Evolutionary conservation across 1,140 invertebrate genomes (phyloP).

Genomic region (Schlechtendalia chinensis): DNA sequence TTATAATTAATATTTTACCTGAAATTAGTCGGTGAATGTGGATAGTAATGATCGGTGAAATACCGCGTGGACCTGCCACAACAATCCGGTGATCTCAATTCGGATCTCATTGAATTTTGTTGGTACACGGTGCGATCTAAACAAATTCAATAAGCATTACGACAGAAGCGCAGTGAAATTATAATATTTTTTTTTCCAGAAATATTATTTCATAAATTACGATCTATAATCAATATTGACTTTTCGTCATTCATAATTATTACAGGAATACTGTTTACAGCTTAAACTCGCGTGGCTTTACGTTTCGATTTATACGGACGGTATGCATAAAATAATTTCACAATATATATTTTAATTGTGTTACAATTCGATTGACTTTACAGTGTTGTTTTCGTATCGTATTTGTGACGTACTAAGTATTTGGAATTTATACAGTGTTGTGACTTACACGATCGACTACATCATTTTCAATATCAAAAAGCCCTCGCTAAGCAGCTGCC

Average conservation of each 20-base stretch:
- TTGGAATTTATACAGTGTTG: not conserved
- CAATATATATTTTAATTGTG: not conserved
- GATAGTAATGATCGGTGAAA: constrained; percentile 36
- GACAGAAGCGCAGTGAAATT: too few species aligned
- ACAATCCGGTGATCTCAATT: constrained; percentile 23
- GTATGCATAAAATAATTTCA: too few species aligned
- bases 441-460: not conserved
- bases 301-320: too few species aligned
- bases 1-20: too few species aligned
- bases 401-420: too few species aligned
- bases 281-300: too few species aligned
- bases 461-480: constrained; percentile 7
- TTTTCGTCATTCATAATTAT: too few species aligned
- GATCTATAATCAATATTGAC: too few species aligned
- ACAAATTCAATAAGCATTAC: not conserved
- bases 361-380: not conserved
- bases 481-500: constrained; percentile 7
- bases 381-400: not conserved
- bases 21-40: constrained; percentile 36
- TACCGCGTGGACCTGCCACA: constrained; percentile 30
- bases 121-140: constrained; percentile 27
- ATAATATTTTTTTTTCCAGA: too few species aligned
- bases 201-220: too few species aligned
- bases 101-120: constrained; percentile 19
- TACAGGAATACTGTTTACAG: too few species aligned